These are phyloP conservation scores for Aspiorhynchus laticeps DNA, from an alignment of 2,113 vertebrate species.

Conservation along the genomic window DNA sequence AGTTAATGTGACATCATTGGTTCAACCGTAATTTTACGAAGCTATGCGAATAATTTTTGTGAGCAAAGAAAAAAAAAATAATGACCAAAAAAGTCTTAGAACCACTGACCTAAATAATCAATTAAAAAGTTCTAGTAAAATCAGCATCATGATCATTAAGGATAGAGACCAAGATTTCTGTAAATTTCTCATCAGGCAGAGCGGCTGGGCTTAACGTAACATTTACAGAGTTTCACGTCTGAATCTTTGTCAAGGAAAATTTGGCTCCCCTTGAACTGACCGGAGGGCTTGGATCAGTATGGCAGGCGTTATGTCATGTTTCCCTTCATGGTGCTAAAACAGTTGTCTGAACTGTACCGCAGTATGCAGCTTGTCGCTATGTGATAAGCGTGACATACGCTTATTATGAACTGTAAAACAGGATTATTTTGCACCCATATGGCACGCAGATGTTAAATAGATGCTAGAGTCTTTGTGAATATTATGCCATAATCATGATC, in stretches of 20 bases:
- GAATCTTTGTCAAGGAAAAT: neutral
- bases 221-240: too few species aligned
- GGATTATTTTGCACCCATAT: slow-evolving; percentile 2
- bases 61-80: too few species aligned
- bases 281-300: slow-evolving; percentile 9
- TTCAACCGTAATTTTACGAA: neutral
- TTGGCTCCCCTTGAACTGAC: slow-evolving; percentile 42
- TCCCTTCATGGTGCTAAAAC: slow-evolving; percentile 21
- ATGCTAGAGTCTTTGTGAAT: slow-evolving; percentile 16
- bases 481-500: slow-evolving; percentile 17
- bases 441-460: slow-evolving; percentile 28
- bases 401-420: slow-evolving; percentile 16
- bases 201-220: too few species aligned
- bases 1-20: neutral
- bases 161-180: neutral
- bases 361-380: slow-evolving; percentile 1
- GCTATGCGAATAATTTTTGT: neutral
- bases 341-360: slow-evolving; percentile 8
- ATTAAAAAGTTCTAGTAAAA: neutral
- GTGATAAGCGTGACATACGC: slow-evolving; percentile 12
- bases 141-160: neutral
- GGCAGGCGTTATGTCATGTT: neutral
- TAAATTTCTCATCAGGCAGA: slow-evolving; percentile 2
- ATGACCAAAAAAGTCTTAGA: too few species aligned
- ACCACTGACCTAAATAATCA: neutral